A percentile compares a stretch with the other conserved stretches of the same genome.
phyloP scores from a whole-genome alignment of 2,113 vertebrate genomes.

The Origma solitaria region DNA sequence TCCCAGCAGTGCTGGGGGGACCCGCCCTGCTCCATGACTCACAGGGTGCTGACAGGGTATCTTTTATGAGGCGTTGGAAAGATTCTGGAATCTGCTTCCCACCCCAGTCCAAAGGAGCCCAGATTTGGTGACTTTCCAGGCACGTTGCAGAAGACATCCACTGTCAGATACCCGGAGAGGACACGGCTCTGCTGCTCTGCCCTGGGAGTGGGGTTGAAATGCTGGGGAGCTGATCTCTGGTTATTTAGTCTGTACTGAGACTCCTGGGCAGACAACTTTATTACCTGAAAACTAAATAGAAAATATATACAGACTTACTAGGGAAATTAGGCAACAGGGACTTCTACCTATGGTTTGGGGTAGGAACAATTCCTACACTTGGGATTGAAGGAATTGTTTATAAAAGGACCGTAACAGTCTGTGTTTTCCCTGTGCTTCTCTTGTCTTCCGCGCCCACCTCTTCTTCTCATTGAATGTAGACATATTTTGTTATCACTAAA shows the following conservation, averaged over 20 bases:
- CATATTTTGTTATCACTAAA: not conserved
- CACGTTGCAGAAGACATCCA: not conserved
- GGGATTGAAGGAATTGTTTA: not conserved
- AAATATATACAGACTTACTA: not conserved
- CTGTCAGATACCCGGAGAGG: not conserved
- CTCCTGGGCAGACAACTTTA: not conserved
- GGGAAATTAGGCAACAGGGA: not conserved
- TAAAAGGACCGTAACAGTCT: not conserved
- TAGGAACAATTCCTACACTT: not conserved
- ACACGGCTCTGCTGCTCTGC: not conserved
- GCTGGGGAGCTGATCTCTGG: not conserved
- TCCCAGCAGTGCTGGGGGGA: not conserved
- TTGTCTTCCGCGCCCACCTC: not conserved
- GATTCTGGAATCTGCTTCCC: not conserved
- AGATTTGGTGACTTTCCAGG: not conserved
- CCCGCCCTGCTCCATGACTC: not conserved
- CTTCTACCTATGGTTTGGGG: not conserved
- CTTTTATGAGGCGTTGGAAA: not conserved
- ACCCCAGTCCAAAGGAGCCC: not conserved
- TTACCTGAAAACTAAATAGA: not conserved
- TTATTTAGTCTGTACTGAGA: not conserved
- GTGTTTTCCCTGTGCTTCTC: not conserved
- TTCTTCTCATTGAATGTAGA: not conserved
- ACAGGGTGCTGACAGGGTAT: not conserved
- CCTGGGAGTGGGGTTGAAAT: not conserved